Percentiles rank a stretch among this genome's conserved stretches.
Evolutionary conservation across 2,113 vertebrate genomes (phyloP).

Genomic region (Ctenodactylus gundi): DNA sequence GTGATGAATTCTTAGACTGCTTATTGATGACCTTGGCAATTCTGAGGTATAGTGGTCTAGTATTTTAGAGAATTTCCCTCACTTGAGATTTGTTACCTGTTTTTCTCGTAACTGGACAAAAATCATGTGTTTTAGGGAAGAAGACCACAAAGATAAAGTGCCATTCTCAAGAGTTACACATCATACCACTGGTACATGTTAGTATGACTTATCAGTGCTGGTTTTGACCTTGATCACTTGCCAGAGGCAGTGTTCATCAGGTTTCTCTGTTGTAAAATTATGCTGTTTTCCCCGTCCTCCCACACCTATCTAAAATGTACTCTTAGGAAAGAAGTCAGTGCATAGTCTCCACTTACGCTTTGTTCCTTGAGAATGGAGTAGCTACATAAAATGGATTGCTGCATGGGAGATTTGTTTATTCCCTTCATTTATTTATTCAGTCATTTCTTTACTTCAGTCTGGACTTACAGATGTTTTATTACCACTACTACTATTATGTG

Average conservation of each 20-base stretch:
- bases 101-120: not conserved
- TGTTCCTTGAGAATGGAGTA: not conserved
- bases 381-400: not conserved
- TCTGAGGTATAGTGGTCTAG: not conserved
- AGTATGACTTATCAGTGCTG: not conserved
- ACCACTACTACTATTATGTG: not conserved
- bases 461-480: not conserved
- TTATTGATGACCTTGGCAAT: not conserved
- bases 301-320: not conserved
- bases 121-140: not conserved
- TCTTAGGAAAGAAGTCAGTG: not conserved
- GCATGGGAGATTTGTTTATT: not conserved
- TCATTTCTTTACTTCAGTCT: not conserved
- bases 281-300: not conserved
- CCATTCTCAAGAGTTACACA: not conserved
- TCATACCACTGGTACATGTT: not conserved
- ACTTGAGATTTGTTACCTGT: not conserved
- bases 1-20: not conserved
- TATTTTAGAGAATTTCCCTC: not conserved
- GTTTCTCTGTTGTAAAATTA: not conserved
- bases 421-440: not conserved
- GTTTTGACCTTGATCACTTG: not conserved
- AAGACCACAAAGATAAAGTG: not conserved
- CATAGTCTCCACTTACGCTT: rapidly evolving
- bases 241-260: not conserved